Percentiles rank a stretch among this genome's conserved stretches.
Evolutionary conservation across 2,888 invertebrate genomes (phyloP).

Genomic region (Chymomyza fuscimana): DNA sequence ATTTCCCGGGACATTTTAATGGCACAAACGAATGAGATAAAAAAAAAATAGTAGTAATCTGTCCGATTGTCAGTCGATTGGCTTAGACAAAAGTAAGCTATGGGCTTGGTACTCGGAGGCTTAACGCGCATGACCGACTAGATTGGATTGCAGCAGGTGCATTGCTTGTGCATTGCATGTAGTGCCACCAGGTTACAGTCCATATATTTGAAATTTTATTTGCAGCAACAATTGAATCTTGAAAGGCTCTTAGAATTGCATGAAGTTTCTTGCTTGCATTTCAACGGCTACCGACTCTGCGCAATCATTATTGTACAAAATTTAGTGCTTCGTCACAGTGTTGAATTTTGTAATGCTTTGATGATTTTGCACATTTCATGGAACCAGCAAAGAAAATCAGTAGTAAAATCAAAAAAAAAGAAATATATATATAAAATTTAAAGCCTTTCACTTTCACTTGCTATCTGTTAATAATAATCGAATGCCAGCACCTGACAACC

Average conservation of each 20-base stretch:
- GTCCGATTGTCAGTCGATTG: neutral
- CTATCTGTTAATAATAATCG: neutral
- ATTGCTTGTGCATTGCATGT: neutral
- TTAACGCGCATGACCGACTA: neutral
- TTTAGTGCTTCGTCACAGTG: neutral
- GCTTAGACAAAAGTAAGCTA: neutral
- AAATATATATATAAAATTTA: neutral
- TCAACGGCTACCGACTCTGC: slow-evolving; percentile 8
- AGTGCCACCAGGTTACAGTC: neutral
- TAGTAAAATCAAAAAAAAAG: neutral
- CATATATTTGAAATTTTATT: neutral
- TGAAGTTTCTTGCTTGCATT: neutral
- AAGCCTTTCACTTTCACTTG: slow-evolving; percentile 3
- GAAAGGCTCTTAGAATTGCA: neutral
- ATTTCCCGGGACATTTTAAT: slow-evolving; percentile 54
- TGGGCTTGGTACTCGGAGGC: neutral
- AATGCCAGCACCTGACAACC: neutral
- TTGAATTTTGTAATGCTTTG: slow-evolving; percentile 5
- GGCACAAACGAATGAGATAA: slow-evolving; percentile 47
- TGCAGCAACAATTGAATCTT: neutral
- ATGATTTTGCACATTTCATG: slow-evolving; percentile 11
- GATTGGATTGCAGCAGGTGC: slow-evolving; percentile 28
- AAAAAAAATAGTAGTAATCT: slow-evolving; percentile 18
- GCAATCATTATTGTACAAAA: neutral
- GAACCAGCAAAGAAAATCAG: neutral